phyloP scores from a whole-genome alignment of 2,113 vertebrate species.

The Nothobranchius kuhntae region DNA sequence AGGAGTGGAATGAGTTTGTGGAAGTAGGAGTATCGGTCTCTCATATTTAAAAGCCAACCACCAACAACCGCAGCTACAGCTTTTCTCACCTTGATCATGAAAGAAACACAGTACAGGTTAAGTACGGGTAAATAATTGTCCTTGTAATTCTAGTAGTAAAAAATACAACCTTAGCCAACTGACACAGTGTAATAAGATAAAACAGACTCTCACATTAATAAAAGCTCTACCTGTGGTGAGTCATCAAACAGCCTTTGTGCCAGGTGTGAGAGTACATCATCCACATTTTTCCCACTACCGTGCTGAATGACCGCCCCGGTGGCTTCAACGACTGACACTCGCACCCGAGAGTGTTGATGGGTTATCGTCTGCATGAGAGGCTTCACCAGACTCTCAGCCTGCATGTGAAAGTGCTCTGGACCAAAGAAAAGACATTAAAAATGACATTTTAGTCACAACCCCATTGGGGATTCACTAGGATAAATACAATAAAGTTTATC shows the following conservation, averaged over 20 bases:
- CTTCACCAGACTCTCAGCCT: conserved; percentile 88
- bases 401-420: conserved; percentile 93
- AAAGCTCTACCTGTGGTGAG: conserved; percentile 85
- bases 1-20: conserved; percentile 92
- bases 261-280: conserved; percentile 92
- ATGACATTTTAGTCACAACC: background rate
- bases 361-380: conserved; percentile 91
- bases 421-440: conserved; percentile 10
- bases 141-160: background rate
- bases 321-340: conserved; percentile 87
- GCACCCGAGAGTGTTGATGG: conserved; percentile 92
- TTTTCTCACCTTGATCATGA: conserved; percentile 83
- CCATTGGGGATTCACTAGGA: background rate
- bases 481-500: no score
- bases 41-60: conserved; percentile 87
- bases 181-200: background rate
- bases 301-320: conserved; percentile 87
- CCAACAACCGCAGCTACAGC: conserved; percentile 85
- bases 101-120: background rate
- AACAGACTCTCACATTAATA: background rate
- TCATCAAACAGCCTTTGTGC: conserved; percentile 95
- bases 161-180: background rate
- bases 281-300: conserved; percentile 86
- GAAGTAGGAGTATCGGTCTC: conserved; percentile 93
- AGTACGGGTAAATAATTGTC: background rate